Conservation (phyloP, 2,797 vertebrate genomes). For the Morelia viridis region DNA sequence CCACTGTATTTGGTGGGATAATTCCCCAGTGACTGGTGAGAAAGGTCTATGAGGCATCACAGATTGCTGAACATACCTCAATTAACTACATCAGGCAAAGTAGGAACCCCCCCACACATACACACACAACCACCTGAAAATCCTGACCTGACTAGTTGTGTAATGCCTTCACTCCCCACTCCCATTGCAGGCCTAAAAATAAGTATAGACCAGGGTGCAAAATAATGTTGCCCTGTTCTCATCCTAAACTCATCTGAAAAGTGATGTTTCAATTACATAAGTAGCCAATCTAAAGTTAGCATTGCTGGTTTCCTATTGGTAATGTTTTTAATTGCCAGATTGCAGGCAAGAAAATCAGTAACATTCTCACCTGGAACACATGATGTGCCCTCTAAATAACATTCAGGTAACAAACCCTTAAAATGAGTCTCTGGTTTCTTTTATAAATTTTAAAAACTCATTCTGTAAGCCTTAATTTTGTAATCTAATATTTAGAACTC, state of each 20-base stretch:
- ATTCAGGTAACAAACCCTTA: slow-evolving; percentile 9
- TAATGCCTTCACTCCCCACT: no score
- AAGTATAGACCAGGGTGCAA: no score
- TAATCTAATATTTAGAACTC: neutral
- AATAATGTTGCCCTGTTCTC: no score
- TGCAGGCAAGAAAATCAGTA: slow-evolving; percentile 14
- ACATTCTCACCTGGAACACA: neutral
- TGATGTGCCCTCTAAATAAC: neutral
- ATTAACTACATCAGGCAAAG: neutral
- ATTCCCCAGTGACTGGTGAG: neutral
- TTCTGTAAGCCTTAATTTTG: neutral
- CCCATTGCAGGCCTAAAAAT: no score
- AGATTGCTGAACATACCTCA: neutral
- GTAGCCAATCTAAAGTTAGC: neutral
- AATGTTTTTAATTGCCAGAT: neutral
- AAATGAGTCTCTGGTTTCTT: neutral
- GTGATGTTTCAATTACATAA: neutral
- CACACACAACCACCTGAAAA: neutral
- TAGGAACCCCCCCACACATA: neutral
- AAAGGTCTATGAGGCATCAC: neutral
- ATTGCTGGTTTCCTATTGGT: neutral
- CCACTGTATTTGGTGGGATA: neutral
- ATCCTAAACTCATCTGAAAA: neutral
- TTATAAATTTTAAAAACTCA: neutral
- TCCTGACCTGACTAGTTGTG: neutral